These are phyloP conservation scores for Troglohyphantes excavatus DNA, from an alignment of 2,888 invertebrate genomes.

Conservation along the genomic window DNA sequence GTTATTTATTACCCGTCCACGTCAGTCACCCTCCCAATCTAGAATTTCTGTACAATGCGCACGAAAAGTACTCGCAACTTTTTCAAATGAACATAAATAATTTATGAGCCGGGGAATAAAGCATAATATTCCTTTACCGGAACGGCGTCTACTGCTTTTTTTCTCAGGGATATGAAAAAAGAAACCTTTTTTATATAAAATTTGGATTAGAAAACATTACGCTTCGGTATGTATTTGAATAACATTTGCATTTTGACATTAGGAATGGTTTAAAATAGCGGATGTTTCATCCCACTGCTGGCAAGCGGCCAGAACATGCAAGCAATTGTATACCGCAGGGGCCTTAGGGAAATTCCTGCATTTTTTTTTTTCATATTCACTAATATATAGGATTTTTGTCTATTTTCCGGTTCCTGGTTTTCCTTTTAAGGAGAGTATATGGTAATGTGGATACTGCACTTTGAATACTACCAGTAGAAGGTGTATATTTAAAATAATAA, in stretches of 20 bases:
- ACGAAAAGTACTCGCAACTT: slow-evolving; percentile 30
- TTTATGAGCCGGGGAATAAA: slow-evolving; percentile 60
- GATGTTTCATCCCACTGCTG: slow-evolving; percentile 36
- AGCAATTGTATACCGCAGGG: slow-evolving; percentile 33
- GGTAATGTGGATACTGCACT: neutral
- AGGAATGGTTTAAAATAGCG: slow-evolving; percentile 37
- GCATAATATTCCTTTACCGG: slow-evolving; percentile 34
- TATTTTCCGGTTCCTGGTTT: slow-evolving; percentile 27
- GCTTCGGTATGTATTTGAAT: slow-evolving; percentile 59
- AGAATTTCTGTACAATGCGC: neutral
- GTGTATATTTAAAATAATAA: neutral
- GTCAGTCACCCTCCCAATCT: slow-evolving; percentile 38
- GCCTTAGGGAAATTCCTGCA: slow-evolving; percentile 11
- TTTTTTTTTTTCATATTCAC: slow-evolving; percentile 17
- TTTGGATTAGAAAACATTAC: slow-evolving; percentile 75
- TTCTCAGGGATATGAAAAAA: slow-evolving; percentile 28
- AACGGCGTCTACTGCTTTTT: slow-evolving; percentile 31
- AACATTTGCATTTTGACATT: slow-evolving; percentile 69
- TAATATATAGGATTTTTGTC: slow-evolving; percentile 43
- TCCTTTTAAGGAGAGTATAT: neutral
- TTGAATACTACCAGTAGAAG: neutral
- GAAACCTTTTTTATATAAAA: slow-evolving; percentile 57
- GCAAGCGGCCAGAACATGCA: slow-evolving; percentile 50
- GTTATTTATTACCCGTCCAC: slow-evolving; percentile 52
- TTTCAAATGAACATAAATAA: slow-evolving; percentile 68